Conservation (phyloP, 2,113 vertebrate genomes). For the Desmodus rotundus region DNA sequence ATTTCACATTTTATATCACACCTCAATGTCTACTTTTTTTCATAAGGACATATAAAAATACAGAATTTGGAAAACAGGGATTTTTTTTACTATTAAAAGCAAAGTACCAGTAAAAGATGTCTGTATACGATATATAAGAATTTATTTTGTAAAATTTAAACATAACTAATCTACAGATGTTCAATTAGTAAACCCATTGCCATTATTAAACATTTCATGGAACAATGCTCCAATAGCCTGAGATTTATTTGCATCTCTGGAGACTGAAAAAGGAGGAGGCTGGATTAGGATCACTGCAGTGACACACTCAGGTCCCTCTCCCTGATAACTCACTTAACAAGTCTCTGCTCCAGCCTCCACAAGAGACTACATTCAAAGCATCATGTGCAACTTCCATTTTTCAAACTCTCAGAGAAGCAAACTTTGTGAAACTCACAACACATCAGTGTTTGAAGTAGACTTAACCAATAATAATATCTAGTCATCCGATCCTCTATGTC, state of each 20-base stretch:
- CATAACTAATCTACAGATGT: neutral
- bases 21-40: neutral
- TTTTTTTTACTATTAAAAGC: neutral
- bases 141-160: constrained; percentile 10
- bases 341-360: neutral
- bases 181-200: neutral
- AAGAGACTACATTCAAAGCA: neutral
- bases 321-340: neutral
- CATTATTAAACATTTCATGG: neutral
- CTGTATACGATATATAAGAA: neutral
- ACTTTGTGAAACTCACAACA: neutral
- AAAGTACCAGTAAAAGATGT: neutral
- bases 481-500: neutral
- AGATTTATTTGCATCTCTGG: neutral
- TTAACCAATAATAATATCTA: neutral
- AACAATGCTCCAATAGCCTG: neutral
- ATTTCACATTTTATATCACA: neutral
- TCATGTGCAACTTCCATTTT: neutral
- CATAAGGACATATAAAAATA: neutral
- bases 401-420: neutral
- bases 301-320: neutral
- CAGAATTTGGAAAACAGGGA: neutral
- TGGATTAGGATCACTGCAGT: neutral
- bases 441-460: neutral
- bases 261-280: neutral